Base-by-base conservation (phyloP, 53 echinoderm and acorn worm species). In the Holothuria scabra region DNA sequence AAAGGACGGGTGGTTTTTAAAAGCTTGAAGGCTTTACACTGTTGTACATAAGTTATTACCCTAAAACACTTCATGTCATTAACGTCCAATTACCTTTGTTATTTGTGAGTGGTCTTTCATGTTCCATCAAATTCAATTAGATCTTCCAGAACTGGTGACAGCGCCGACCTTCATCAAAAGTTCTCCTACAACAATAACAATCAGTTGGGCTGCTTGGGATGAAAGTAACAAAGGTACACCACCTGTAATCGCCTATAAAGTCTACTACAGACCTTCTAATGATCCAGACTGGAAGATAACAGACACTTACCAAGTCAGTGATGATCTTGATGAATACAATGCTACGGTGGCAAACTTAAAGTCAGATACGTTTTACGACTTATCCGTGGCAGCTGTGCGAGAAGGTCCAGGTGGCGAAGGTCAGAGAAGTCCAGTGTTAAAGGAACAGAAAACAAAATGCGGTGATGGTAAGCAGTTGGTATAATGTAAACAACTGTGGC, bases 321-420 rank as follows among this genome's bases (percentile, higher is more conserved):
- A 57, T n/a, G 21, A 63, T 48, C 28, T 2, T 19, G 49, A 62
- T 49, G 65, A 35, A 64, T 76, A 72, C 16, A 9, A 29, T 0
- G 59, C 74, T 44, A 48, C 74, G 62, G 83, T 49, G 13, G 10
- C 8, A 41, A 2, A 41, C 6, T 65, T 92, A 84, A 59, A 69
- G 14, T 74, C 84, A 79, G 80, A 75, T 28, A 92, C 86, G 34
- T 37, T 67, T 11, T 92, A 92, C 65, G 35, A 29, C 16, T 76
- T 92, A 28, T 86, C 83, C 33, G 89, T 92, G 30, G 74, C 86
- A 48, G 86, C 92, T 23, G 85, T 88, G 26, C 65, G 88, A 76
- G 83, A 65, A 28, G 87, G 91, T 52, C 44, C 28, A 21, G 89
- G 86, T 20, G 92, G 89, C 37, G 89, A 92, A 65, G 92, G 92